Evolutionary conservation across 2,888 invertebrate genomes (phyloP).

Genomic region (Troides aeacus): DNA sequence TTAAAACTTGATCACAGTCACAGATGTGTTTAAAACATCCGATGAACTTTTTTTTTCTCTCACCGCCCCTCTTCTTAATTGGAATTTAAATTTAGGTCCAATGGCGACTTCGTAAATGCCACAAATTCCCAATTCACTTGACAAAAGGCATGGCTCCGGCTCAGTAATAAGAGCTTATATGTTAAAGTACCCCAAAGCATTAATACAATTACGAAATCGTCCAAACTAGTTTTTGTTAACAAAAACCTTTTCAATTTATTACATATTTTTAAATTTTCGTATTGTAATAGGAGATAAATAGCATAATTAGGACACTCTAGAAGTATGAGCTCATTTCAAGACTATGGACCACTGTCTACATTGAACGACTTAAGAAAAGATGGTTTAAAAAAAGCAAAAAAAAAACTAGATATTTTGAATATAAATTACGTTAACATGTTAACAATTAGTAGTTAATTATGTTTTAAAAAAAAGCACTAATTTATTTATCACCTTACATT

Average conservation of each 20-base stretch:
- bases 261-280: too few species aligned
- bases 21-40: slow-evolving; percentile 7
- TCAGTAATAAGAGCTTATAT: neutral
- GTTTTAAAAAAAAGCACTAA: slow-evolving; percentile 3
- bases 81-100: slow-evolving; percentile 3
- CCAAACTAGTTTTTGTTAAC: neutral
- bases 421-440: neutral
- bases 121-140: slow-evolving; percentile 5
- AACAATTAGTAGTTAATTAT: neutral
- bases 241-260: too few species aligned
- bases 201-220: neutral
- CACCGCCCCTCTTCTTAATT: slow-evolving; percentile 3
- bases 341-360: too few species aligned
- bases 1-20: neutral
- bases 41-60: neutral
- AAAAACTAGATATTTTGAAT: neutral
- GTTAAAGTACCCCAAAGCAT: neutral
- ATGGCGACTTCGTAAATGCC: slow-evolving; percentile 7
- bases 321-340: too few species aligned
- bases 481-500: slow-evolving; percentile 31
- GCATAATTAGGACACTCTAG: too few species aligned
- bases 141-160: neutral
- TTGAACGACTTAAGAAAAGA: too few species aligned
- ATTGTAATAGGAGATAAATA: too few species aligned
- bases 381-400: neutral